Evolutionary conservation across 2,888 invertebrate species (phyloP).

Genomic region (Ferrisia virgata): DNA sequence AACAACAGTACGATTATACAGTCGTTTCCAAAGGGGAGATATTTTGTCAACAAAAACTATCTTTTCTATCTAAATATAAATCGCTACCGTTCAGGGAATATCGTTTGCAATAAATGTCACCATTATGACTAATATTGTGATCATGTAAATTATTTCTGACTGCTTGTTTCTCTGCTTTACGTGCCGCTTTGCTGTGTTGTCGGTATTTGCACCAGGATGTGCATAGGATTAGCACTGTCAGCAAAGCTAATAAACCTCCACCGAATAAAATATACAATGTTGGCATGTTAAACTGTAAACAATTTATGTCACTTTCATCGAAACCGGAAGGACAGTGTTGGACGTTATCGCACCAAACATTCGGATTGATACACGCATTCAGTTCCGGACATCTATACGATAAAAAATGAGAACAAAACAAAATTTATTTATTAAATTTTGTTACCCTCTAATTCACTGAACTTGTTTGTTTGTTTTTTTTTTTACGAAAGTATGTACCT

Average conservation of each 20-base stretch:
- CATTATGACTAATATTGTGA: slow-evolving; percentile 30
- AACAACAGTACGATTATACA: neutral
- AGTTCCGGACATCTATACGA: slow-evolving; percentile 69
- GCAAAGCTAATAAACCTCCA: slow-evolving; percentile 63
- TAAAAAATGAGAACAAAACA: neutral
- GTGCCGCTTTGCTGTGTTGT: slow-evolving; percentile 48
- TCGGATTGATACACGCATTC: slow-evolving; percentile 74
- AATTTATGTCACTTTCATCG: slow-evolving; percentile 75
- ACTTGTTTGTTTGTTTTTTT: neutral
- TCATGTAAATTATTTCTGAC: slow-evolving; percentile 8
- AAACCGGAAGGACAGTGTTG: slow-evolving; percentile 77
- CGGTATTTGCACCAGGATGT: slow-evolving; percentile 57
- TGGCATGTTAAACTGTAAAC: slow-evolving; percentile 67
- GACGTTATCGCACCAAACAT: slow-evolving; percentile 77
- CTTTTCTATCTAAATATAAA: slow-evolving; percentile 61
- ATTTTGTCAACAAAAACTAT: slow-evolving; percentile 70
- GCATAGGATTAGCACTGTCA: slow-evolving; percentile 61
- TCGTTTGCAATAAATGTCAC: slow-evolving; percentile 43
- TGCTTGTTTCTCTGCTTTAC: slow-evolving; percentile 46
- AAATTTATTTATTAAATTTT: neutral
- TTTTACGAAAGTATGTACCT: neutral
- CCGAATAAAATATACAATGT: slow-evolving; percentile 65
- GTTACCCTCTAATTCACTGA: neutral
- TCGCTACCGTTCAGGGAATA: slow-evolving; percentile 48
- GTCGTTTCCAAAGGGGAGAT: slow-evolving; percentile 40